Conservation (phyloP, 2,888 invertebrate genomes). For the Caenorhabditis macrosperma region DNA sequence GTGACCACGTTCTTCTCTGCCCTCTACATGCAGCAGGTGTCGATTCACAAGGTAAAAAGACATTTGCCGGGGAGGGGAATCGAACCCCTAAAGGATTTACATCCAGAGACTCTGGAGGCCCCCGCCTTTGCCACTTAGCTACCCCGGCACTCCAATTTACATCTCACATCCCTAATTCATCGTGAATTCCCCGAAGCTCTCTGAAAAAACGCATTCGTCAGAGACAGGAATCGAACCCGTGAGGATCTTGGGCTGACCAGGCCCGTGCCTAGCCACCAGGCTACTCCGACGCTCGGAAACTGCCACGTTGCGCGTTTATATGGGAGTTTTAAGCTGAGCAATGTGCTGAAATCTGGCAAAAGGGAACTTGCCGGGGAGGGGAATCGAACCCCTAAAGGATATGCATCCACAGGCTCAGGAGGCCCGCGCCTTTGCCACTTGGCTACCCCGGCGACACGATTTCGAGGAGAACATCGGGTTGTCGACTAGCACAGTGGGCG, state of each 20-base stretch:
- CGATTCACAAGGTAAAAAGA: constrained; percentile 70
- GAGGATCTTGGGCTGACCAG: background rate
- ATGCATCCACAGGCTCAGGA: constrained; percentile 17
- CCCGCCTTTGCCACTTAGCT: background rate
- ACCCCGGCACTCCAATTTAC: too few species aligned
- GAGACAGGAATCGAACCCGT: background rate
- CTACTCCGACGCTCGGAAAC: background rate
- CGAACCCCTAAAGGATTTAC: constrained; percentile 14
- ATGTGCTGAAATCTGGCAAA: background rate
- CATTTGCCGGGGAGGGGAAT: constrained; percentile 18
- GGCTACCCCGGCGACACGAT: constrained; percentile 1
- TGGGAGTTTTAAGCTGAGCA: background rate
- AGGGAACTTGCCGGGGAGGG: constrained; percentile 24
- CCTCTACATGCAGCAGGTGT: constrained; percentile 73
- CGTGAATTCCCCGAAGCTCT: too few species aligned
- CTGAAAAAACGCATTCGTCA: background rate
- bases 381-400: constrained; percentile 25
- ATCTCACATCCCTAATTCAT: too few species aligned
- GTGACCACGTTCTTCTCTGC: constrained; percentile 74
- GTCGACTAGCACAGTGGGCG: background rate
- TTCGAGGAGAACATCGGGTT: background rate
- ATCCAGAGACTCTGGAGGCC: background rate
- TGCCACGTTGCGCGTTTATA: background rate
- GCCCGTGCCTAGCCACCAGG: background rate
- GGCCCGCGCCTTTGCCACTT: constrained; percentile 32